phyloP scores from a whole-genome alignment of 2,113 vertebrate species.

The Cebus imitator region DNA sequence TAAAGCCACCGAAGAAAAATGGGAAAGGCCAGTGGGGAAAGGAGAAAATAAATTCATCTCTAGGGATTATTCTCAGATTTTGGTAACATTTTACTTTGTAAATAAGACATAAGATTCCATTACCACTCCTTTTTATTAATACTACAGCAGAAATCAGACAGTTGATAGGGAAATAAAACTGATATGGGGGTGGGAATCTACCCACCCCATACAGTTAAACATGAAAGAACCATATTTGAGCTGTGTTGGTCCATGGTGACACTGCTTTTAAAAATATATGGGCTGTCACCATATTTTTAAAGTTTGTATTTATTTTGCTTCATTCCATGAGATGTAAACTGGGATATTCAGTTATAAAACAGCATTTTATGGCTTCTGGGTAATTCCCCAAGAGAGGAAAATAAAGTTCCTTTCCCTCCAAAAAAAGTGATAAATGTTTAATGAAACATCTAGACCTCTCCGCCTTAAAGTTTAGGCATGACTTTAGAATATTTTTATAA shows the following conservation, averaged over 20 bases:
- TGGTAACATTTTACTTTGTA: neutral
- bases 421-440: conserved; percentile 72
- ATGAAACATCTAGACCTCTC: conserved; percentile 62
- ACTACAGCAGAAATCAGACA: neutral
- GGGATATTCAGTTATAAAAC: conserved; percentile 59
- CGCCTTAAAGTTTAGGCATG: conserved; percentile 38
- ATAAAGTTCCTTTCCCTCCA: conserved; percentile 10
- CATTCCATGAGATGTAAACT: conserved; percentile 66
- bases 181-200: neutral
- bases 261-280: conserved; percentile 69
- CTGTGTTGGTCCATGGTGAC: neutral
- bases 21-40: neutral
- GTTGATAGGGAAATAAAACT: neutral
- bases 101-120: neutral
- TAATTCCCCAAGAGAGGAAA: conserved; percentile 63
- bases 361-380: conserved; percentile 70
- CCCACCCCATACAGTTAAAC: neutral
- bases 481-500: conserved; percentile 53
- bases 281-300: conserved; percentile 62
- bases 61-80: neutral
- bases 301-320: conserved; percentile 76
- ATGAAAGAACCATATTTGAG: conserved; percentile 48
- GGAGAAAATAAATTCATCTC: neutral
- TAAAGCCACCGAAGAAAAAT: neutral
- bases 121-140: neutral